Conservation (phyloP, 2,113 vertebrate genomes). For the Peromyscus polionotus region DNA sequence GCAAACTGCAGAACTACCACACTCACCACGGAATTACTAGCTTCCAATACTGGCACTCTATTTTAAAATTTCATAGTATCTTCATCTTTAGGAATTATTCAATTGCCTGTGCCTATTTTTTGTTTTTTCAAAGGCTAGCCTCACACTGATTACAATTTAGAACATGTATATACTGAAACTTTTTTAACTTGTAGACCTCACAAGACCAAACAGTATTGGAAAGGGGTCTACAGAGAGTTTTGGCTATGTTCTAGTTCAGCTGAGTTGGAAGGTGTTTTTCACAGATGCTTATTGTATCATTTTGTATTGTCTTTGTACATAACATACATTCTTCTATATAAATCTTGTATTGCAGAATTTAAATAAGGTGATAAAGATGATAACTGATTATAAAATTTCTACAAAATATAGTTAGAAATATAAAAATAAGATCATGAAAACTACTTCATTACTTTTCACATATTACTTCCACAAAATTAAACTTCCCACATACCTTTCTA, state of each 20-base stretch:
- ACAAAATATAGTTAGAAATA: slow-evolving; percentile 39
- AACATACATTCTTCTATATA: not conserved
- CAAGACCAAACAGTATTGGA: not conserved
- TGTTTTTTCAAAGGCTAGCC: not conserved
- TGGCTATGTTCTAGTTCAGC: not conserved
- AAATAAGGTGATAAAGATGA: not conserved
- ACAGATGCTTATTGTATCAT: not conserved
- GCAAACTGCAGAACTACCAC: not conserved
- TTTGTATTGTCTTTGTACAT: not conserved
- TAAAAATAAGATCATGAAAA: slow-evolving; percentile 42
- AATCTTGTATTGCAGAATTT: not conserved
- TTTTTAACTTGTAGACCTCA: not conserved
- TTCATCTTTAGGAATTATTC: slow-evolving; percentile 36
- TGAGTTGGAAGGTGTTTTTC: not conserved
- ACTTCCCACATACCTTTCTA: not conserved
- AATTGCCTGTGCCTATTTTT: not conserved
- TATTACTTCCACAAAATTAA: not conserved
- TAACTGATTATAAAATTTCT: not conserved
- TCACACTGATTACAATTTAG: slow-evolving; percentile 23
- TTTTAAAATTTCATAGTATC: slow-evolving; percentile 44
- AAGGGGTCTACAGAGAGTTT: not conserved
- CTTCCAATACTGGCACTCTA: not conserved
- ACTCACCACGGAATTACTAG: no score
- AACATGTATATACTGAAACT: not conserved
- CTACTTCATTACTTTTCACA: not conserved